Conservation (phyloP, 2,797 vertebrate genomes). For the Enteromius viviparus region DNA sequence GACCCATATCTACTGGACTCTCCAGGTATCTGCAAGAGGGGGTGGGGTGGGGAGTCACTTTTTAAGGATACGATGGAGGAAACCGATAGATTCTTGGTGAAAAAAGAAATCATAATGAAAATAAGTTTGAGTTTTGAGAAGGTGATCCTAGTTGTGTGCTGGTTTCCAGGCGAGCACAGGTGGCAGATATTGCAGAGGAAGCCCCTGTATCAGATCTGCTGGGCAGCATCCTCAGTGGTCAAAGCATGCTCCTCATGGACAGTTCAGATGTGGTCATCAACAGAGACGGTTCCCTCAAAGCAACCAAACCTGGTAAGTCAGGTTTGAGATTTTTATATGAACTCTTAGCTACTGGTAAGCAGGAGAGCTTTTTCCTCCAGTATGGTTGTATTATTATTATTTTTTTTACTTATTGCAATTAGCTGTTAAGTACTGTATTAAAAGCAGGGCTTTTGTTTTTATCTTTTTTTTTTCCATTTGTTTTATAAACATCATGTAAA, state of each 20-base stretch:
- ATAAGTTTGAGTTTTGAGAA: constrained; percentile 3
- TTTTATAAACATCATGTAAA: too few species aligned
- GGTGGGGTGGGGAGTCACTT: neutral
- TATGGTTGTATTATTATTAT: neutral
- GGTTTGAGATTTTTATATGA: neutral
- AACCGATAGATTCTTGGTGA: neutral
- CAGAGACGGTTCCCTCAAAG: constrained; percentile 91
- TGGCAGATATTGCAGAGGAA: constrained; percentile 75
- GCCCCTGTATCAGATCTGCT: constrained; percentile 90
- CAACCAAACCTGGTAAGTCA: constrained; percentile 79
- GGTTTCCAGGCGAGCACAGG: constrained; percentile 67
- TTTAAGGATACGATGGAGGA: neutral
- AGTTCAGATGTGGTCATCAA: constrained; percentile 91
- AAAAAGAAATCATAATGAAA: neutral
- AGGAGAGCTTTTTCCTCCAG: neutral
- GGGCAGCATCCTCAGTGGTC: constrained; percentile 92
- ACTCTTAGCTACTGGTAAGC: neutral
- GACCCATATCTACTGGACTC: constrained; percentile 85
- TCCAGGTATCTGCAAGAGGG: constrained; percentile 79
- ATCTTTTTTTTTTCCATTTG: too few species aligned
- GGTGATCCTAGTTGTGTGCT: neutral
- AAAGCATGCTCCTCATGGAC: constrained; percentile 93
- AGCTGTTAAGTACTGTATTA: too few species aligned
- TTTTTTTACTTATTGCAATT: too few species aligned
- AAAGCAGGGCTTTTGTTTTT: too few species aligned